Base-by-base conservation (phyloP, 2,113 vertebrate genomes). In the Alosa alosa region DNA sequence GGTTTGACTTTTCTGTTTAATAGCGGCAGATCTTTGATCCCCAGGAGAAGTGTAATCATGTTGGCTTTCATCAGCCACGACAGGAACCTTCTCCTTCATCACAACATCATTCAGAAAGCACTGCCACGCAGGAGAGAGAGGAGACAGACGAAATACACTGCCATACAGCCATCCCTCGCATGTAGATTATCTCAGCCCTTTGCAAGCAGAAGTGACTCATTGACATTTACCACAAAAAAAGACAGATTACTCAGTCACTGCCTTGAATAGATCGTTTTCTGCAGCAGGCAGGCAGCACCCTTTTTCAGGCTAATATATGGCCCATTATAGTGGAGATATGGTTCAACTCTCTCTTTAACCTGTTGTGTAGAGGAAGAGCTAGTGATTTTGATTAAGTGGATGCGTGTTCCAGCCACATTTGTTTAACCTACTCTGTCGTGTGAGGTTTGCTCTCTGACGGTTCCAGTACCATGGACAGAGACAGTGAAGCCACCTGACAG, bases 1-100 rank as follows among this genome's bases (percentile, higher is more conserved):
- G 50, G 41, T n/a, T 36, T 41, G 82, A 10, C 68, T 81, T 84
- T 36, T 44, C 41, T 83, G 64, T 75, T 17, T 82, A 36, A 72
- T 72, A 72, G 64, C 25, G 8, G 64, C 25, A 36, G 64, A 36
- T 25, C 64, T 72, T 72, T 36, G 64, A 72, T 72, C 64, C 64
- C 64, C 25, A 11, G 9, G 64, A 72, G 64, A 25, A 36, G 64
- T 72, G 64, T 72, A 72, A 72, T 72, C 64, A 72, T 72, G 64
- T 72, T 36, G 64, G 8, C 64, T 72, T 72, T 72, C 13, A 72
- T 72, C n/a, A 11, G 25, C 25, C 64, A 10, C 64, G 9, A 72
- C 25, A 72, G 64, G 64, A 36, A 11, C 25, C 25, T 7, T 72
- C 25, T 72, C 64, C 64, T 13, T 13, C 64, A 72, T 72, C 64